A percentile compares a stretch with the other conserved stretches of the same genome.
phyloP scores from a whole-genome alignment of 2,888 invertebrate species.

The Coelopa pilipes region DNA sequence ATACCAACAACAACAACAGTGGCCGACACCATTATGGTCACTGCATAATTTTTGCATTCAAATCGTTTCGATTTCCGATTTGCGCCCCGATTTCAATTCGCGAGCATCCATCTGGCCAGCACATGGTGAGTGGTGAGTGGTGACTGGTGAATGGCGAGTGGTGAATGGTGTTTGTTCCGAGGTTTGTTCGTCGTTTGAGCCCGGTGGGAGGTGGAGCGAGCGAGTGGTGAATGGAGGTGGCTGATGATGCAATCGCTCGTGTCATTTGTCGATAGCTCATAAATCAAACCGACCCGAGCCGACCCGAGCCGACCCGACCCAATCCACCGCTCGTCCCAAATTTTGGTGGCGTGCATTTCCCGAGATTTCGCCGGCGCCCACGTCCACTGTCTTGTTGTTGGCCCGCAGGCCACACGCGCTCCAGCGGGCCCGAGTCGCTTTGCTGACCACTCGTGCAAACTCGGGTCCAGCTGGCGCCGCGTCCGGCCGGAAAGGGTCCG shows the following conservation, averaged over 20 bases:
- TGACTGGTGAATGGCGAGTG: neutral
- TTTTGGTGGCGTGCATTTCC: constrained; percentile 12
- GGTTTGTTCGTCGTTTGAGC: no score
- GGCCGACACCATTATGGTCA: constrained; percentile 16
- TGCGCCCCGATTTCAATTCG: neutral
- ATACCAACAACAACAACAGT: neutral
- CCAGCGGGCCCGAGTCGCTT: no score
- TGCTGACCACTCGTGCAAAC: no score
- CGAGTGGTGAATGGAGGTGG: neutral
- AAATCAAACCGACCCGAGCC: constrained; percentile 11
- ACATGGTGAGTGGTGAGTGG: neutral
- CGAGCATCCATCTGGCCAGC: neutral
- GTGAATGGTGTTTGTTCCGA: neutral
- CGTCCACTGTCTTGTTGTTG: neutral
- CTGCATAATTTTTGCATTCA: constrained; percentile 12
- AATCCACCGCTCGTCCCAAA: neutral
- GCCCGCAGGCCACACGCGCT: no score
- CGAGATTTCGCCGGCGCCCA: no score
- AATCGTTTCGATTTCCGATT: constrained; percentile 18
- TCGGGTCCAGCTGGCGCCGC: no score
- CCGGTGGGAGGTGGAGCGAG: neutral
- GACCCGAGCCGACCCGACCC: no score
- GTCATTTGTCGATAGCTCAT: constrained; percentile 22
- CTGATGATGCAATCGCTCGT: constrained; percentile 15
- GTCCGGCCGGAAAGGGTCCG: neutral